Evolutionary conservation across 2,888 invertebrate genomes (phyloP), one percentile per base, ranked within the genome.

Genomic region (Lissonota sp.): DNA sequence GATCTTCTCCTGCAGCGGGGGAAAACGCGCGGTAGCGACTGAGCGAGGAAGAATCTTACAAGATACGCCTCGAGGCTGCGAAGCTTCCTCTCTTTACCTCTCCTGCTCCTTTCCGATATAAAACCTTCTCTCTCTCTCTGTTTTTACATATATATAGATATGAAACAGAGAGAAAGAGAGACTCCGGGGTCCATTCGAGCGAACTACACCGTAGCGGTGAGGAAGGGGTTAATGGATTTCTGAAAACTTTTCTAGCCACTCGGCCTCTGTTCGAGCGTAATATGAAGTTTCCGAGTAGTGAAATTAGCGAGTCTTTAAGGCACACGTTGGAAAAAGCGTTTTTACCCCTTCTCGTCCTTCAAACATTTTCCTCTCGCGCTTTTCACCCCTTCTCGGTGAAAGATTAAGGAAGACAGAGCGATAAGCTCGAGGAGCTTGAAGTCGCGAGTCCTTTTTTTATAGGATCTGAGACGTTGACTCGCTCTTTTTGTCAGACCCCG

Each of bases 281-380:
- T 86, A 88, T 88, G 83, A 88, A 89, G 87, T 88, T 90, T 26
- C 86, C 80, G 82, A 87, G 85, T 87, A 86, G 86, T 85, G 83
- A 87, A 89, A 90, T 90, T 89, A 90, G 87, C 85, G 85, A 87
- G 83, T 85, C 86, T 88, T 89, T 88, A 88, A 88, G 79, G 80
- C 73, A 74, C 70, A 74, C 78, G 79, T 75, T 80, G 76, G 71
- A 80, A 80, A 82, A 81, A 70, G 63, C 81, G 79, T 72, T 81
- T 78, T 74, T 71, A 51, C 71, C 63, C 66, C 55, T 8, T 55
- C 12, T 26, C 55, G 16, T 10, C 42, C 10, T 62, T 14, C 46
- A 14, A 66, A 26, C 12, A n/a, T 14, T 26, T 49, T 40, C 51
- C 14, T 55, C 69, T 8, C 14, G 64, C 16, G 42, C 49, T 39